Conservation (phyloP, 2,113 vertebrate genomes). For the Thunnus thynnus region DNA sequence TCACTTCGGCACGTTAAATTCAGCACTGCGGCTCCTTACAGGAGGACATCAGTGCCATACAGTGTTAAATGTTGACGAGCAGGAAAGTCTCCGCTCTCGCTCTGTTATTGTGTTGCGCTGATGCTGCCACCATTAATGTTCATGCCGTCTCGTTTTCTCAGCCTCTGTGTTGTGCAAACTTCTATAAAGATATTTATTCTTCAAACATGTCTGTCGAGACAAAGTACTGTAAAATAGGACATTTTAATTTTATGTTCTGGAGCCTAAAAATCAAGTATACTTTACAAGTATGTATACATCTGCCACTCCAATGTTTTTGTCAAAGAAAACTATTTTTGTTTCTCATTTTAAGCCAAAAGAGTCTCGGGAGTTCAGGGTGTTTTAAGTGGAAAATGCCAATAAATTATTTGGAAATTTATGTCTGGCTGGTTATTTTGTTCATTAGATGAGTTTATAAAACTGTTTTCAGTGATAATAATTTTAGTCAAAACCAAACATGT, state of each 20-base stretch:
- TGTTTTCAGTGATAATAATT: background rate
- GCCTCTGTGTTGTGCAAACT: conserved; percentile 73
- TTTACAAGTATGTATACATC: conserved; percentile 63
- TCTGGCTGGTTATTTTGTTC: background rate
- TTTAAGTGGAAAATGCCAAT: conserved; percentile 80
- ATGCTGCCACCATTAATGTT: conserved; percentile 52
- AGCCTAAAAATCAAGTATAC: conserved; percentile 76
- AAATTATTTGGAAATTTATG: conserved; percentile 74
- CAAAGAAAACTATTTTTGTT: conserved; percentile 67
- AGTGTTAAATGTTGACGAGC: conserved; percentile 49
- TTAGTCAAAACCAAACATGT: background rate
- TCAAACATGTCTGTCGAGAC: conserved; percentile 63
- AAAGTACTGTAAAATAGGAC: conserved; percentile 77
- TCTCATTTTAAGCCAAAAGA: conserved; percentile 79
- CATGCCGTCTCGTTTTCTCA: conserved; percentile 44
- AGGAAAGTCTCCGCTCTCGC: conserved; percentile 5
- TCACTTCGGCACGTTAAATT: conserved; percentile 30
- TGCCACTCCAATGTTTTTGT: conserved; percentile 75
- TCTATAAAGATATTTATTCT: conserved; percentile 77
- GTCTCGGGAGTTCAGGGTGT: conserved; percentile 76
- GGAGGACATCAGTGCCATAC: conserved; percentile 39
- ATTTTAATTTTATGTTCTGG: conserved; percentile 65
- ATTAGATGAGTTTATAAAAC: background rate
- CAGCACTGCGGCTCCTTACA: conserved; percentile 44
- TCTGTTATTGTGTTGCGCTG: conserved; percentile 17